Base-by-base conservation (phyloP, 2,797 vertebrate genomes). In the Merluccius polli region DNA sequence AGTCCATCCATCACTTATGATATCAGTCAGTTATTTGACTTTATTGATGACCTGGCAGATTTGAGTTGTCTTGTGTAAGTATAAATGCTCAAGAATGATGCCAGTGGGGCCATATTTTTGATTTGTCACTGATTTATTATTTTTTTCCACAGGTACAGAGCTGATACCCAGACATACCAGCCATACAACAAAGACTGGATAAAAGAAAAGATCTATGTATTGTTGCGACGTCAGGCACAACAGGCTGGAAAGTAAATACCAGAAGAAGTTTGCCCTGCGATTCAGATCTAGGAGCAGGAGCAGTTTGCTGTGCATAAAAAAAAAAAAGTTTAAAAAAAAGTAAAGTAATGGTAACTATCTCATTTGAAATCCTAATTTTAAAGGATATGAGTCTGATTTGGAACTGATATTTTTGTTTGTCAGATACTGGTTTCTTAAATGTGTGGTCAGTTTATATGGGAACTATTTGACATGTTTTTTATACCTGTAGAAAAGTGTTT, bases 111-210 rank as follows among this genome's bases (percentile, higher is more conserved):
- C 70, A n/a, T n/a, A n/a, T n/a, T n/a, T n/a, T n/a, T n/a, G n/a
- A n/a, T n/a, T 6, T 30, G 12, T 52, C 0, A 65, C 24, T 65
- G 24, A 65, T 27, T 11, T 13, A 67, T 78, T 73, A 16, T 0
- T 21, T 70, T 74, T 71, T 13, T 16, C 29, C 81, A 44, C 85
- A 99, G 98, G 87, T 99, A 98, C 92, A 96, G 98, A 86, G 95
- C 96, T 79, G 97, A 99, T 91, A 99, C 97, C 77, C 97, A 99
- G 88, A 99, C 98, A 31, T 99, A 99, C 93, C 98, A 99, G 73
- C 97, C 97, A 0, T 97, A 99, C 91, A 99, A 98, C 92, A 99
- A 99, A 95, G 97, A 99, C 92, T 99, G 98, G 97, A 99, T 99
- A 91, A 99, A 99, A 90, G 97, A 99, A 92, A 99, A 99, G 95